phyloP scores from a whole-genome alignment of 2,797 vertebrate species.

The Limosa lapponica region DNA sequence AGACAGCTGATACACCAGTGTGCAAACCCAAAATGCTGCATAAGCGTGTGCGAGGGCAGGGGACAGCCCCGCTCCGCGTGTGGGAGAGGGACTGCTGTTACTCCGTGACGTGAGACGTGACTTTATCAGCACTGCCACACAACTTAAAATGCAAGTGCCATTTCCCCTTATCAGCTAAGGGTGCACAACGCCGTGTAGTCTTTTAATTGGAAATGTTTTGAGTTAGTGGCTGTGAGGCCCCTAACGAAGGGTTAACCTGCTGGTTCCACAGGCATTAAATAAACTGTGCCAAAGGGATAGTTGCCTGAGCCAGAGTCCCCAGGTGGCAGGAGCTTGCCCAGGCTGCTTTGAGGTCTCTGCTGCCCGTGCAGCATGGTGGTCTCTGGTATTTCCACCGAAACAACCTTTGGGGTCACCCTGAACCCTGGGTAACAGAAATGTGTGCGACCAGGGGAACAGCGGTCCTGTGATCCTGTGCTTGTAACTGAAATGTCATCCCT shows the following conservation, averaged over 20 bases:
- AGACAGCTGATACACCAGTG: background rate
- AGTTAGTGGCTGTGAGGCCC: background rate
- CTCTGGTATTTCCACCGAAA: background rate
- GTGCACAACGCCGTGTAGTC: background rate
- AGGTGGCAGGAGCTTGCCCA: background rate
- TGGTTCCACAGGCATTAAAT: background rate
- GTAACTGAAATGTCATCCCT: background rate
- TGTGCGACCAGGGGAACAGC: background rate
- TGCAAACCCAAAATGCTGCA: background rate
- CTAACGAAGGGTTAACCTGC: background rate
- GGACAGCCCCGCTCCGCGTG: accelerated
- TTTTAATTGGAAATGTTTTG: background rate
- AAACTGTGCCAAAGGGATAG: background rate
- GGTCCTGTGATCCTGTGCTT: background rate
- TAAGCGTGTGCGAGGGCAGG: background rate
- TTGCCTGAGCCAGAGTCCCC: background rate
- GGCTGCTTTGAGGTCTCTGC: background rate
- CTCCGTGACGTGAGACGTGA: background rate
- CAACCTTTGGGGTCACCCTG: background rate
- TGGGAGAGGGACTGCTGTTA: background rate
- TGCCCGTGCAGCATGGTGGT: accelerated
- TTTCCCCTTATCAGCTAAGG: background rate
- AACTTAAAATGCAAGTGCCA: background rate
- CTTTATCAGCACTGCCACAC: constrained; percentile 44
- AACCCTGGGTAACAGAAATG: background rate